These are phyloP conservation scores for Psophia crepitans DNA, from an alignment of 2,113 vertebrate genomes.

Conservation along the genomic window DNA sequence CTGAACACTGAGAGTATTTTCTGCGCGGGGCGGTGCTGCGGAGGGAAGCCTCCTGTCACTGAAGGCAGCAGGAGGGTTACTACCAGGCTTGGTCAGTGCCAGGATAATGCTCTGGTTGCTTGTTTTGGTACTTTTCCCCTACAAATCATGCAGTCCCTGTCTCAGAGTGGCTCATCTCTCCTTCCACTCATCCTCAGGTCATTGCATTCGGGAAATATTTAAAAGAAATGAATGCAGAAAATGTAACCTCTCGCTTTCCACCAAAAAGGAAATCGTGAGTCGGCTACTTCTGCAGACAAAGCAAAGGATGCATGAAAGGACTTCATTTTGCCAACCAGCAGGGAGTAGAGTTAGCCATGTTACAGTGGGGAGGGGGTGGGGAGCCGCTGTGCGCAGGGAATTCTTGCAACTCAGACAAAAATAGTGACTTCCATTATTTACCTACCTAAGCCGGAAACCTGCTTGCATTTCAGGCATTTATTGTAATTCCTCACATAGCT, in stretches of 20 bases:
- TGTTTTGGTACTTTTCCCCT: not conserved
- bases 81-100: not conserved
- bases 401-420: conserved; percentile 57
- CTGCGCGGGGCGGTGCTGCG: not conserved
- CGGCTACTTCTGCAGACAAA: not conserved
- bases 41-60: not conserved
- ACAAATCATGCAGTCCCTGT: not conserved
- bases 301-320: conserved; percentile 4
- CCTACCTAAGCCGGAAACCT: conserved; percentile 47
- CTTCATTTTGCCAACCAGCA: conserved; percentile 18
- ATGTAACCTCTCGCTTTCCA: not conserved
- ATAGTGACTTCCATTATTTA: conserved; percentile 63
- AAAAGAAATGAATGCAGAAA: not conserved
- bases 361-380: not conserved
- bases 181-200: not conserved
- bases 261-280: not conserved
- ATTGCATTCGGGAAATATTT: not conserved
- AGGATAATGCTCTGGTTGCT: not conserved
- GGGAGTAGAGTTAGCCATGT: not conserved
- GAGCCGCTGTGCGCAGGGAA: not conserved
- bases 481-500: conserved; percentile 62
- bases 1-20: not conserved
- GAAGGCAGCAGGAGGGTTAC: not conserved
- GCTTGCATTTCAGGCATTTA: conserved; percentile 63
- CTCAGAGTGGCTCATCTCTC: not conserved